A percentile compares a stretch with the other conserved stretches of the same genome.
These are phyloP conservation scores for Caradrina kadenii DNA, from an alignment of 2,888 invertebrate genomes.

Conservation along the genomic window DNA sequence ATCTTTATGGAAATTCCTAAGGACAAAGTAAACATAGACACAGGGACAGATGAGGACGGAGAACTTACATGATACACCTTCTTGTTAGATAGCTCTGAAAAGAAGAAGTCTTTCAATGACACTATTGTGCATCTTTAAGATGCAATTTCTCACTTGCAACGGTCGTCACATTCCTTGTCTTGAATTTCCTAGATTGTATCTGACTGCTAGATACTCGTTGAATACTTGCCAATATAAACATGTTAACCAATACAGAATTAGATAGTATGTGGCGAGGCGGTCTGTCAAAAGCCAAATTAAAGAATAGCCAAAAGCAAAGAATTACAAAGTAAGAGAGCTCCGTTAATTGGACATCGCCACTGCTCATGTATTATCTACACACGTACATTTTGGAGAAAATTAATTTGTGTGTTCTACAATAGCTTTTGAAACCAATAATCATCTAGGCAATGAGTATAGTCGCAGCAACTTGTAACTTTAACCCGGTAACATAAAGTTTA, in stretches of 20 bases:
- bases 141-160: too few species aligned
- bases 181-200: not conserved
- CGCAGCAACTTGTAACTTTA: slow-evolving; percentile 14
- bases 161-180: not conserved
- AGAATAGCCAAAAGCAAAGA: too few species aligned
- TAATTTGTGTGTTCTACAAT: slow-evolving; percentile 56
- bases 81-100: too few species aligned
- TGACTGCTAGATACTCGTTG: not conserved
- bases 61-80: too few species aligned
- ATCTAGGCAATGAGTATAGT: slow-evolving; percentile 5
- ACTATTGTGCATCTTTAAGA: too few species aligned
- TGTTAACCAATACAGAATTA: not conserved
- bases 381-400: slow-evolving; percentile 49
- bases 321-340: not conserved
- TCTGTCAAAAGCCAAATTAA: not conserved
- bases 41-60: too few species aligned
- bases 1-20: too few species aligned
- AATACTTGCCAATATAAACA: not conserved
- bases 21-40: too few species aligned
- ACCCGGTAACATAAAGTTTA: not conserved
- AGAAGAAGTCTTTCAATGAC: too few species aligned
- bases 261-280: not conserved
- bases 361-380: slow-evolving; percentile 27
- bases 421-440: slow-evolving; percentile 29
- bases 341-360: slow-evolving; percentile 39